Evolutionary conservation across 2,888 invertebrate species (phyloP).

Genomic region (Philhelius pedissequus): DNA sequence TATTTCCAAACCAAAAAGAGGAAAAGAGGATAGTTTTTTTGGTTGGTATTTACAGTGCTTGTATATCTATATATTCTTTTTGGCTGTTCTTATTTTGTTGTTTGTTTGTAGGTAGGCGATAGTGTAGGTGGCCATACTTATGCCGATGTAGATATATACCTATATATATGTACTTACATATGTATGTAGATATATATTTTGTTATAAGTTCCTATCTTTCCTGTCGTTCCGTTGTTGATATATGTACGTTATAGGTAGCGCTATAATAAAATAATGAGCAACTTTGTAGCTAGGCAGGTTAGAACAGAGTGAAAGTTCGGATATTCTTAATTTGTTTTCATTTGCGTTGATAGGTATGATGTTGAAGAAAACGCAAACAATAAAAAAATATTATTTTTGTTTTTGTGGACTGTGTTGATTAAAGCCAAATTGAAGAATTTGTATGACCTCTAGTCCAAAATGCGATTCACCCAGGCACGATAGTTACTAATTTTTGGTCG

Average conservation of each 20-base stretch:
- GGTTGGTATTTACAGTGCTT: constrained; percentile 1
- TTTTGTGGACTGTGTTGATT: too few relatives aligned
- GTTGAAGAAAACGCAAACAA: too few relatives aligned
- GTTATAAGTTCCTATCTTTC: neutral
- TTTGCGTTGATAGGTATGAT: neutral
- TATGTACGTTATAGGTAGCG: neutral
- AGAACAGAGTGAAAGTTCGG: neutral
- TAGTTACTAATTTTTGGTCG: too few relatives aligned
- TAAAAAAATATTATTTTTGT: too few relatives aligned
- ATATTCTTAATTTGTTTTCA: neutral
- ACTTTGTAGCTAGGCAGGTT: too few relatives aligned
- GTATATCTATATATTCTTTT: constrained; percentile 17
- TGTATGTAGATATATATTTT: too few relatives aligned
- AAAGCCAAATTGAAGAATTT: too few relatives aligned
- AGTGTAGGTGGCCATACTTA: neutral
- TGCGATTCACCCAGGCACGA: too few relatives aligned
- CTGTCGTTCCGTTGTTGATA: neutral
- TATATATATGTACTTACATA: neutral
- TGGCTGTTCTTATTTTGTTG: neutral
- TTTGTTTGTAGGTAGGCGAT: too few relatives aligned
- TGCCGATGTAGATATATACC: neutral
- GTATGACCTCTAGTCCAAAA: too few relatives aligned
- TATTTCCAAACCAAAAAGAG: constrained; percentile 13
- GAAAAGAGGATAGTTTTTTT: constrained; percentile 24
- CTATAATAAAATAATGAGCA: constrained; percentile 39